Evolutionary conservation across 30 jellyfish, hydroid and myxozoan species (phyloP), one percentile per base, ranked within the genome.

Genomic region (Chironex yamaguchii): DNA sequence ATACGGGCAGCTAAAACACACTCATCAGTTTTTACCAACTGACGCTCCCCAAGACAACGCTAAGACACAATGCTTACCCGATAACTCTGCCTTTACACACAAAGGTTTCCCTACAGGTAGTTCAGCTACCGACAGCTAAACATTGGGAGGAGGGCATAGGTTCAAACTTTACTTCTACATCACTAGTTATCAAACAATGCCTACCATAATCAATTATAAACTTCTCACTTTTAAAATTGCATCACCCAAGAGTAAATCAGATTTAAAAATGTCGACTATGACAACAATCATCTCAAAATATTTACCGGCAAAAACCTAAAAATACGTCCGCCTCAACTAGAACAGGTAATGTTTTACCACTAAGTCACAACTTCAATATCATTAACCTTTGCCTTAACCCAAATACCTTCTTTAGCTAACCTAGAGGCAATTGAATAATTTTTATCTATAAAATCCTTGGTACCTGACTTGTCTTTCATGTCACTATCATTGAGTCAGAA

Each of bases 11-110:
- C 71, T 32, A 54, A 54, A 54, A 54, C 71, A 3, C 71, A 32
- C 71, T 54, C 71, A 32, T 54, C 71, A 54, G 71, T 54, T n/a
- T 54, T 54, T 32, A 54, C 71, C 4, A 54, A 54, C 71, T 54
- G 71, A 32, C 71, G 22, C 25, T 54, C 22, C 71, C 71, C 71
- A 54, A 54, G n/a, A 54, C 71, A 54, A 54, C 21, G 25, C 22
- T 32, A 54, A 3, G 11, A 6, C 71, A 54, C 71, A 54, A 54
- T 54, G 4, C 21, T 54, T 54, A 27, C 71, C 71, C 4, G 71
- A 54, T 20, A 54, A 54, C 21, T 54, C 71, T 20, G 71, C 71
- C 25, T 20, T 54, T 3, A 54, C 71, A 54, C 71, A 32, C 71
- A 54, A 54, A 54, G 71, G 71, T 3, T 27, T 54, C 71, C 71